These are phyloP conservation scores for Melipona beecheii DNA, from an alignment of 2,888 invertebrate species.

Conservation along the genomic window DNA sequence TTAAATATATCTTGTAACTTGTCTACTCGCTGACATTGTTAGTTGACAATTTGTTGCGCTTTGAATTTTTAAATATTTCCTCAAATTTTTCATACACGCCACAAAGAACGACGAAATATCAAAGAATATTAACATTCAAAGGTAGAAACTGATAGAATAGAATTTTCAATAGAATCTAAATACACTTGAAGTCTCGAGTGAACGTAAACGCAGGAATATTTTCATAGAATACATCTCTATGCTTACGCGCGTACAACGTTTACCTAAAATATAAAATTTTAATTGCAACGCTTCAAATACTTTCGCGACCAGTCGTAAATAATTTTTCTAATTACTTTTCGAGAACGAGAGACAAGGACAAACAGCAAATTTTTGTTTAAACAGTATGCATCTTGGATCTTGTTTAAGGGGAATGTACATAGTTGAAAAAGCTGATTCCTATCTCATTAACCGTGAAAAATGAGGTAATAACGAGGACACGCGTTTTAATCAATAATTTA, in stretches of 20 bases:
- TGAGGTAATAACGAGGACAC: neutral
- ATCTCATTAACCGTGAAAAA: slow-evolving; percentile 8
- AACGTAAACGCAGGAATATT: neutral
- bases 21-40: neutral
- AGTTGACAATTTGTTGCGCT: neutral
- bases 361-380: neutral
- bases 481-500: slow-evolving; percentile 22
- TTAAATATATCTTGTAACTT: neutral
- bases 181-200: neutral
- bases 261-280: neutral
- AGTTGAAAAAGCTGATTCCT: neutral
- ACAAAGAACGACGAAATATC: neutral
- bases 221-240: neutral
- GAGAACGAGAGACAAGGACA: neutral
- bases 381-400: neutral
- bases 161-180: neutral
- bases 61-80: neutral
- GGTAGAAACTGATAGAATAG: neutral
- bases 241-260: neutral
- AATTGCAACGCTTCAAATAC: slow-evolving; percentile 6
- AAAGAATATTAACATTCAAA: neutral
- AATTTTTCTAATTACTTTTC: neutral
- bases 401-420: neutral
- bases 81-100: neutral
- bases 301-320: neutral